These are phyloP conservation scores for Stenolophus ochropezus DNA, from an alignment of 2,888 invertebrate genomes.

Conservation along the genomic window DNA sequence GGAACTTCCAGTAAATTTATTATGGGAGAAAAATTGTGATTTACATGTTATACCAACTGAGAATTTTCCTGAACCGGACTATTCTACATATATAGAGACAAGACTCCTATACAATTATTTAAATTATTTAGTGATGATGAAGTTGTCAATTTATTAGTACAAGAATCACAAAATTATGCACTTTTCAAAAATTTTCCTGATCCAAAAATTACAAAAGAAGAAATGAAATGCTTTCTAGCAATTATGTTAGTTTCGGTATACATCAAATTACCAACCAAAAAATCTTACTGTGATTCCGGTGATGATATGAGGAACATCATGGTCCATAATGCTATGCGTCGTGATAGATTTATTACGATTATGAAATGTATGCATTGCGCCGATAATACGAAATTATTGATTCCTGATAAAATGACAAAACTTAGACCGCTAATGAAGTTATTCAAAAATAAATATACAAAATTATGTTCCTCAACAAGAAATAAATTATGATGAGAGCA, in stretches of 20 bases:
- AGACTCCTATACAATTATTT: slow-evolving; percentile 49
- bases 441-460: not conserved
- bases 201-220: slow-evolving; percentile 50
- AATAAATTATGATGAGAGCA: slow-evolving; percentile 64
- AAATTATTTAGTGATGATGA: slow-evolving; percentile 44
- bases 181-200: slow-evolving; percentile 46
- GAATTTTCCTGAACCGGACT: too few relatives aligned
- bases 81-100: too few relatives aligned
- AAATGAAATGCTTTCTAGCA: slow-evolving; percentile 33
- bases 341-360: slow-evolving; percentile 61
- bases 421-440: slow-evolving; percentile 62
- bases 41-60: too few relatives aligned
- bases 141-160: slow-evolving; percentile 28
- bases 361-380: not conserved
- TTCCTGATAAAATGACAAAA: slow-evolving; percentile 65
- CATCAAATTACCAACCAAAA: slow-evolving; percentile 61
- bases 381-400: slow-evolving; percentile 63
- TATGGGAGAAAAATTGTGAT: slow-evolving; percentile 5
- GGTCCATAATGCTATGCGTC: slow-evolving; percentile 62
- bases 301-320: slow-evolving; percentile 61
- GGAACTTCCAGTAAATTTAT: slow-evolving; percentile 10
- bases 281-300: slow-evolving; percentile 63
- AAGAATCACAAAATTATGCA: slow-evolving; percentile 48
- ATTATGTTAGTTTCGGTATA: slow-evolving; percentile 64
- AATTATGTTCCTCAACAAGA: not conserved